A percentile compares a stretch with the other conserved stretches of the same genome.
Conservation (phyloP, 1,140 invertebrate species). For the Piezodorus guildinii region DNA sequence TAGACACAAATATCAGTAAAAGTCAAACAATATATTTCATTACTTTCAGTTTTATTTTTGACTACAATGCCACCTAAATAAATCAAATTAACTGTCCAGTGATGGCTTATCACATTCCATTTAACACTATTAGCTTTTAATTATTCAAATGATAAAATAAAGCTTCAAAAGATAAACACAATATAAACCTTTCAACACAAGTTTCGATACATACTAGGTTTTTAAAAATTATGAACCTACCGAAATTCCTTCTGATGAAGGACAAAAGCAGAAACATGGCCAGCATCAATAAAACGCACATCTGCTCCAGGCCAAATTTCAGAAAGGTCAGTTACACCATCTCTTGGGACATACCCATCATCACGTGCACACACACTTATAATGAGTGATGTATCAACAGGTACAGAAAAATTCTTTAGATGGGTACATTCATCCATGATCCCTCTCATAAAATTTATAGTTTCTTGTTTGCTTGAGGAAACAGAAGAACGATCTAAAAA, state of each 20-base stretch:
- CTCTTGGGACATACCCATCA: slow-evolving; percentile 86
- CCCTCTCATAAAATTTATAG: slow-evolving; percentile 88
- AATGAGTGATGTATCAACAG: slow-evolving; percentile 72
- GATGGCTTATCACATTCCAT: too few relatives aligned
- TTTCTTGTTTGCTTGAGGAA: slow-evolving; percentile 46
- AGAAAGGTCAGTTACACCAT: slow-evolving; percentile 64
- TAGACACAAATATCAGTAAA: too few relatives aligned
- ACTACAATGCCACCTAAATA: too few relatives aligned
- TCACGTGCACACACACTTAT: slow-evolving; percentile 75
- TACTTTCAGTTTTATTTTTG: too few relatives aligned
- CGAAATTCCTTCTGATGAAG: slow-evolving; percentile 77
- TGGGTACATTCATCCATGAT: slow-evolving; percentile 99
- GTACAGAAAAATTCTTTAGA: slow-evolving; percentile 78
- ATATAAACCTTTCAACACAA: too few relatives aligned
- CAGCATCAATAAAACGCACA: slow-evolving; percentile 74
- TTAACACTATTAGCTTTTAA: too few relatives aligned
- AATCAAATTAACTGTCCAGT: too few relatives aligned
- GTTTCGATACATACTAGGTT: too few relatives aligned
- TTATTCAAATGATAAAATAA: too few relatives aligned
- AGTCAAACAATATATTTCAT: too few relatives aligned
- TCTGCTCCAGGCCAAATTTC: slow-evolving; percentile 87
- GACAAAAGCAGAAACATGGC: slow-evolving; percentile 83
- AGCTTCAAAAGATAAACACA: too few relatives aligned
- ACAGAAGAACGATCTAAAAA: too few relatives aligned
- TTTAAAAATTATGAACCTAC: slow-evolving; percentile 36